phyloP scores from a whole-genome alignment of 1,140 invertebrate genomes.

The Rhopalosiphum maidis region DNA sequence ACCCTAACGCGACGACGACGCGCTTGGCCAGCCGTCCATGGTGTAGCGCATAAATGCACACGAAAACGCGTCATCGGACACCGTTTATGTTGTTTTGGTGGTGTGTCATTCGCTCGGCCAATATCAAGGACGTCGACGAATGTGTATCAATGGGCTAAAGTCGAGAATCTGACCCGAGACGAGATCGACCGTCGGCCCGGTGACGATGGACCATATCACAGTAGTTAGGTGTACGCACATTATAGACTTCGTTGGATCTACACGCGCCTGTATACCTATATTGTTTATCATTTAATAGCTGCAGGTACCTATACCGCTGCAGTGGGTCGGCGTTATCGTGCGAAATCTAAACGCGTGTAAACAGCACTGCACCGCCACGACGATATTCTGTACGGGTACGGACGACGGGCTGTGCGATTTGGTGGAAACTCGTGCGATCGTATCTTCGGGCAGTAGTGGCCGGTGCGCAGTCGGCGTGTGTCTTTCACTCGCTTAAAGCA shows the following conservation, averaged over 20 bases:
- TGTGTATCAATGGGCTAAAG: conserved; percentile 43
- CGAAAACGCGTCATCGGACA: conserved; percentile 33
- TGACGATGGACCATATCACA: not conserved
- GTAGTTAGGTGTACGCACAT: not conserved
- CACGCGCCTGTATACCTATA: not conserved
- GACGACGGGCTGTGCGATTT: not conserved
- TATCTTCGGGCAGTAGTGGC: not conserved
- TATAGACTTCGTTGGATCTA: not conserved
- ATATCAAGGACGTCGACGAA: conserved; percentile 29
- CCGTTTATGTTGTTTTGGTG: not conserved
- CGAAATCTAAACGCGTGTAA: not conserved
- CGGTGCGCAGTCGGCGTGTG: not conserved
- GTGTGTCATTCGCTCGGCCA: not conserved
- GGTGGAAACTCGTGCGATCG: conserved; percentile 35
- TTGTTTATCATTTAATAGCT: not conserved
- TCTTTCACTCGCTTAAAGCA: conserved; percentile 1
- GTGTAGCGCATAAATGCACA: conserved; percentile 36
- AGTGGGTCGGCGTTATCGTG: not conserved
- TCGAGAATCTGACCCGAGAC: not conserved
- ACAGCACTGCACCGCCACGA: not conserved
- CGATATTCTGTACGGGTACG: not conserved
- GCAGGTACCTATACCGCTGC: not conserved
- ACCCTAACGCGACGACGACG: conserved; percentile 37
- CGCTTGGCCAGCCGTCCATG: conserved; percentile 54
- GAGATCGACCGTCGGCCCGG: not conserved